phyloP scores from a whole-genome alignment of 2,113 vertebrate genomes.

The Microcebus murinus region DNA sequence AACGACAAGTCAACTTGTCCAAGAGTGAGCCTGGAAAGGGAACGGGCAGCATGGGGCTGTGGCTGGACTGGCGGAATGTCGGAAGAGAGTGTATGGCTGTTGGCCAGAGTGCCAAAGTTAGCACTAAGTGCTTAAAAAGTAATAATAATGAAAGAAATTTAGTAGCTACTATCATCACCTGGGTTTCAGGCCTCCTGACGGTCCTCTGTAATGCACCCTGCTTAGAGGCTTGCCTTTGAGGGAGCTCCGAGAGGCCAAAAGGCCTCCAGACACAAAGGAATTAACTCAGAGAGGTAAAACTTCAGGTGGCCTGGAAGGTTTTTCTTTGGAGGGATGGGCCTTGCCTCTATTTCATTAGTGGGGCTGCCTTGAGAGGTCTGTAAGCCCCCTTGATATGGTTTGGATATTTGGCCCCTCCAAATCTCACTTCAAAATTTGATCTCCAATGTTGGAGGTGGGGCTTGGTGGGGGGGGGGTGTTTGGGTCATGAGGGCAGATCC shows the following conservation, averaged over 20 bases:
- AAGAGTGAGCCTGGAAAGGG: neutral
- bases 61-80: neutral
- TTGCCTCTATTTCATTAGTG: neutral
- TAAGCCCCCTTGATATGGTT: neutral
- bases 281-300: neutral
- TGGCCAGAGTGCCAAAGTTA: neutral
- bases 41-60: accelerated
- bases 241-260: neutral
- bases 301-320: neutral
- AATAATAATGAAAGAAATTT: no score
- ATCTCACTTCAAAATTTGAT: no score
- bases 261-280: neutral
- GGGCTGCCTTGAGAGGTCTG: neutral
- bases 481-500: no score
- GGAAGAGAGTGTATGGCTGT: neutral
- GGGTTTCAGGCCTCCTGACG: neutral
- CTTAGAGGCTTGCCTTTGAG: neutral
- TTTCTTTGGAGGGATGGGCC: neutral
- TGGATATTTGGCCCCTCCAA: no score
- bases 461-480: no score
- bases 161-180: neutral
- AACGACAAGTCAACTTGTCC: neutral
- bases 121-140: neutral
- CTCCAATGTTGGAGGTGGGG: no score
- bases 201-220: neutral